Evolutionary conservation across 1,140 invertebrate genomes (phyloP).

Genomic region (Drosophila truncata): DNA sequence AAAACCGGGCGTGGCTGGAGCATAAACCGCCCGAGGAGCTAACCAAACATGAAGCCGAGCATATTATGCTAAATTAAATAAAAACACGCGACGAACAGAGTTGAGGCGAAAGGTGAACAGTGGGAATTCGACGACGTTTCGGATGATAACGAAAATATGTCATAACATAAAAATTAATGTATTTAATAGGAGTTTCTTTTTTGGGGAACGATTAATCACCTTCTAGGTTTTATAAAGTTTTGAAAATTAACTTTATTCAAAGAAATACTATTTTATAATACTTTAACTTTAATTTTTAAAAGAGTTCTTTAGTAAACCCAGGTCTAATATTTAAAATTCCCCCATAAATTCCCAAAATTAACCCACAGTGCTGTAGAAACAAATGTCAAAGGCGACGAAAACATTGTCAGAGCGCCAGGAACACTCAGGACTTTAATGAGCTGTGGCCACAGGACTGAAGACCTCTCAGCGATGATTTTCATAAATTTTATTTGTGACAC

Average conservation of each 20-base stretch:
- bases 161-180: not conserved
- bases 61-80: constrained; percentile 74
- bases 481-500: constrained; percentile 64
- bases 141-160: not conserved
- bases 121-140: not conserved
- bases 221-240: not conserved
- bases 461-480: constrained; percentile 60
- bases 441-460: constrained; percentile 45
- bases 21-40: constrained; percentile 35
- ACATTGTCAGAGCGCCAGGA: constrained; percentile 23
- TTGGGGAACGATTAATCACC: not conserved
- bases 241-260: not conserved
- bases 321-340: not conserved
- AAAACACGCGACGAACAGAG: constrained; percentile 62
- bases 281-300: not conserved
- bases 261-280: not conserved
- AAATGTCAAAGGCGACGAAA: constrained; percentile 62
- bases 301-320: not conserved
- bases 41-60: constrained; percentile 65
- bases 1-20: constrained; percentile 12
- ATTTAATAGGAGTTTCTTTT: not conserved
- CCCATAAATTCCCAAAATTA: not conserved
- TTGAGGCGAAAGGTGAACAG: constrained; percentile 15
- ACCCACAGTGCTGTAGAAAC: constrained; percentile 12
- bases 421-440: constrained; percentile 60